These are phyloP conservation scores for Felis catus DNA, from an alignment of 2,113 vertebrate genomes.

Conservation along the genomic window F.catus_Fca126_mat1.0 CM031419.1:17981501-17982000, in stretches of 20 bases:
- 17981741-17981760: no score
- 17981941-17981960: not conserved
- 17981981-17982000: not conserved
- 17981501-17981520: not conserved
- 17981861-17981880: rapidly evolving
- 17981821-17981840: not conserved
- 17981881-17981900: rapidly evolving
- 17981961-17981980: rapidly evolving
- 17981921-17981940: not conserved
- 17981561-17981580: not conserved
- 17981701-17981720: not conserved
- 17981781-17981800: not conserved
- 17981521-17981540: not conserved
- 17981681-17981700: not conserved
- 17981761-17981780: rapidly evolving
- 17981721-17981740: not conserved
- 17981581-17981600: no score
- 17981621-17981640: not conserved
- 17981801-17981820: not conserved
- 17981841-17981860: no score
- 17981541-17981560: not conserved
- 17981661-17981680: not conserved
- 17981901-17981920: not conserved
- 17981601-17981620: not conserved
- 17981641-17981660: not conserved